phyloP scores from a whole-genome alignment of 2,113 vertebrate genomes.

The Boleophthalmus pectinirostris region DNA sequence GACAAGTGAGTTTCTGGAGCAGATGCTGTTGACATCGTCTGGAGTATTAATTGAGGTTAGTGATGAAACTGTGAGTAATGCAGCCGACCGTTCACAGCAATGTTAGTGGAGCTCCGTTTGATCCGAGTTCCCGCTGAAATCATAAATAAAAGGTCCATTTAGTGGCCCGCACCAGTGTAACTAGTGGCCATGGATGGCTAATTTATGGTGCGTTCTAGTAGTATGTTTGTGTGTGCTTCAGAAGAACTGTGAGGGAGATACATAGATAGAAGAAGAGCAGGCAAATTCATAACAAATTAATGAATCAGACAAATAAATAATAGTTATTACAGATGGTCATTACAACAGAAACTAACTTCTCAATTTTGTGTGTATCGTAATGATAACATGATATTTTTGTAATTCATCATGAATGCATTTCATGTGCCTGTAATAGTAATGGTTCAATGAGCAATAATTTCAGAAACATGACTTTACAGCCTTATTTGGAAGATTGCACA shows the following conservation, averaged over 20 bases:
- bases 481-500: no score
- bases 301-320: background rate
- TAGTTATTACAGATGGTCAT: background rate
- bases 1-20: conserved; percentile 37
- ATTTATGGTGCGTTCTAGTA: conserved; percentile 36
- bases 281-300: background rate
- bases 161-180: conserved; percentile 32
- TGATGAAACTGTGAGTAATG: conserved; percentile 65
- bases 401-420: no score
- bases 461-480: no score
- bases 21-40: conserved; percentile 44
- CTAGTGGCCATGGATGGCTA: conserved; percentile 51
- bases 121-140: conserved; percentile 32
- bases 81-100: conserved; percentile 22
- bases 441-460: no score
- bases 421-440: no score
- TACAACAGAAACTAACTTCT: no score
- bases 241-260: background rate
- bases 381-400: no score
- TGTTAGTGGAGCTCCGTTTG: conserved; percentile 6
- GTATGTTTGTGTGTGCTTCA: conserved; percentile 1
- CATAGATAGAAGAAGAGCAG: background rate
- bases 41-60: conserved; percentile 48
- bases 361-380: no score
- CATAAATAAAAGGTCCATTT: conserved; percentile 57